Percentiles rank a stretch among this genome's conserved stretches.
phyloP scores from a whole-genome alignment of 2,113 vertebrate species.

The Ptilonorhynchus violaceus region DNA sequence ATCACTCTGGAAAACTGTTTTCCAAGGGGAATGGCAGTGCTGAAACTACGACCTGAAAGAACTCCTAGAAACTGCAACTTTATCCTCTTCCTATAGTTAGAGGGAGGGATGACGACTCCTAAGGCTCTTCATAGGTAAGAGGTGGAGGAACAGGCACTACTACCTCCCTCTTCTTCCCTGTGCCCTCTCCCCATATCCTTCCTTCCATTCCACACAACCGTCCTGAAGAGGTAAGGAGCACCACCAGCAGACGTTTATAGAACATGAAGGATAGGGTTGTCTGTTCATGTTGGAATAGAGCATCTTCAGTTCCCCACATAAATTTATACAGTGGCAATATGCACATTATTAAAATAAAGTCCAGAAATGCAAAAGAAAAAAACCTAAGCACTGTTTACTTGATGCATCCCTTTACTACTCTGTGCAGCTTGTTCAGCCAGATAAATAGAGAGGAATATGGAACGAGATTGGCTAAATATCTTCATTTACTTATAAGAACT shows the following conservation, averaged over 20 bases:
- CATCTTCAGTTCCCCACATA: neutral
- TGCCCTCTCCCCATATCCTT: neutral
- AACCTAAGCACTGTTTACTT: neutral
- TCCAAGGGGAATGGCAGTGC: neutral
- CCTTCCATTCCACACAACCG: neutral
- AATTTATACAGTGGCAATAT: neutral
- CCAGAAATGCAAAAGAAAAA: neutral
- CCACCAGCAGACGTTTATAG: neutral
- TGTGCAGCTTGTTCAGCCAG: neutral
- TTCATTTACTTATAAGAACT: neutral
- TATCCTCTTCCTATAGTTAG: neutral
- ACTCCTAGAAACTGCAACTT: neutral
- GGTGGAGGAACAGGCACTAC: neutral
- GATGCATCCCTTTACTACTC: neutral
- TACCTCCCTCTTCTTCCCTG: rapidly evolving
- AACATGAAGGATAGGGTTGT: neutral
- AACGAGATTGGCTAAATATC: neutral
- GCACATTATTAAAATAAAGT: neutral
- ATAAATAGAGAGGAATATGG: neutral
- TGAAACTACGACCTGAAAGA: neutral
- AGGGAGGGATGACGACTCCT: neutral
- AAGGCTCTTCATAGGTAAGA: neutral
- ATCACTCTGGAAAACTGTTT: neutral
- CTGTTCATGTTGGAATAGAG: neutral
- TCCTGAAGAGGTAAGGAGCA: neutral